Evolutionary conservation across 1,140 invertebrate genomes (phyloP).

Genomic region (Dendroctonus valens): DNA sequence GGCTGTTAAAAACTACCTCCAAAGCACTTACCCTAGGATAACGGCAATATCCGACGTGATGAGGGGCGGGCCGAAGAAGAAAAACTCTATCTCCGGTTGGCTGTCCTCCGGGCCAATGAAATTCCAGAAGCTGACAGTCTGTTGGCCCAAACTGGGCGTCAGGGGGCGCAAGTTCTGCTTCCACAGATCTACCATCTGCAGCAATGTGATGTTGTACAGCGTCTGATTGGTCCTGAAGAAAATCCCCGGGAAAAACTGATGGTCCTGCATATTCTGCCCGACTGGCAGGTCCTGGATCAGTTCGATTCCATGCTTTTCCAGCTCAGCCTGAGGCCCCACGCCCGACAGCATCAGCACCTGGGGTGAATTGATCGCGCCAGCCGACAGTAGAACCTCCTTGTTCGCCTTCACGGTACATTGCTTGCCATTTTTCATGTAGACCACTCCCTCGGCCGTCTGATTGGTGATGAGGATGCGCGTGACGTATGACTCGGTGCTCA

Average conservation of each 20-base stretch:
- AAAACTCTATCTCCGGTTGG: conserved; percentile 20
- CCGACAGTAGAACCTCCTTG: conserved; percentile 24
- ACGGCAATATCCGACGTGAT: conserved; percentile 10
- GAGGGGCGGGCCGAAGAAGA: conserved; percentile 20
- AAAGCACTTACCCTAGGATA: conserved; percentile 5
- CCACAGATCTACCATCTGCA: conserved; percentile 3
- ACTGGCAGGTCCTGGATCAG: conserved; percentile 20
- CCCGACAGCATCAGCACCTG: conserved; percentile 30
- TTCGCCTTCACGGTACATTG: conserved; percentile 5
- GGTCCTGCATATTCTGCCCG: conserved; percentile 20
- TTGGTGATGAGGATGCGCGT: conserved; percentile 14
- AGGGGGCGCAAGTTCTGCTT: conserved; percentile 11
- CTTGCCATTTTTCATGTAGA: conserved; percentile 16
- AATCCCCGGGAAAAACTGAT: background rate
- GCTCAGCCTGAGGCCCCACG: conserved; percentile 20
- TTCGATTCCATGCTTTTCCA: conserved; percentile 9
- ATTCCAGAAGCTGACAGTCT: conserved; percentile 18
- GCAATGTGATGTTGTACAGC: conserved; percentile 7
- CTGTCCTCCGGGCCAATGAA: conserved; percentile 8
- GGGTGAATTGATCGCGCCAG: conserved; percentile 25
- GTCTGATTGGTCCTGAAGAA: conserved; percentile 18
- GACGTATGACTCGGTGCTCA: conserved; percentile 13
- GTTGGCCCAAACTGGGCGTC: conserved; percentile 17
- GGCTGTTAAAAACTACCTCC: too few species aligned
- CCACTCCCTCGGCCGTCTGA: conserved; percentile 10